These are phyloP conservation scores for Oopsacas minuta DNA, from an alignment of 37 sponge, comb jelly and placozoan species.

Conservation along the genomic window DNA sequence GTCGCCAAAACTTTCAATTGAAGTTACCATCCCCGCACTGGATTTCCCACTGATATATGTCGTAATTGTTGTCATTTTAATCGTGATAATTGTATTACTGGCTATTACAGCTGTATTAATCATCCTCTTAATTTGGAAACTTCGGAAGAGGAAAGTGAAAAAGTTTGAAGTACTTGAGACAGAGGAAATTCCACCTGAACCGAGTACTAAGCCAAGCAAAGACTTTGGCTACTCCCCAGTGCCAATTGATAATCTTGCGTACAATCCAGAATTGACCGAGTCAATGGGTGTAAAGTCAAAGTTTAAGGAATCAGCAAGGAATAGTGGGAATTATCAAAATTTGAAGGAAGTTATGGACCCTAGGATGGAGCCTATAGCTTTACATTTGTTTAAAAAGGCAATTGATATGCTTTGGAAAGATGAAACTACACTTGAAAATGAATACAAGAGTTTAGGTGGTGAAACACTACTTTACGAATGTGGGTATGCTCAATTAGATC, in stretches of 20 bases:
- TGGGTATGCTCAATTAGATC: neutral
- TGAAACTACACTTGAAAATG: neutral
- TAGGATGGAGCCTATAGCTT: neutral
- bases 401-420: neutral
- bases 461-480: neutral
- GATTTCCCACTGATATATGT: neutral
- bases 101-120: neutral
- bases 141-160: neutral
- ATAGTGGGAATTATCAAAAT: neutral
- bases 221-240: neutral
- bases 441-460: neutral
- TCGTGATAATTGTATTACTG: neutral
- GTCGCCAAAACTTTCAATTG: neutral
- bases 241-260: neutral
- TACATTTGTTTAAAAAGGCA: neutral
- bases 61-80: neutral
- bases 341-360: neutral
- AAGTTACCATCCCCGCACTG: neutral
- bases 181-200: neutral
- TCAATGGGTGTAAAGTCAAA: neutral
- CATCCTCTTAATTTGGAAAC: neutral
- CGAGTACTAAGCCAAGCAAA: neutral
- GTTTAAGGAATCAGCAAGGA: neutral
- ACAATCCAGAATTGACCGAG: neutral
- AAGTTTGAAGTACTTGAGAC: neutral